Evolutionary conservation across 2,113 vertebrate species (phyloP).

Genomic region (Cricetomys ansorgei): DNA sequence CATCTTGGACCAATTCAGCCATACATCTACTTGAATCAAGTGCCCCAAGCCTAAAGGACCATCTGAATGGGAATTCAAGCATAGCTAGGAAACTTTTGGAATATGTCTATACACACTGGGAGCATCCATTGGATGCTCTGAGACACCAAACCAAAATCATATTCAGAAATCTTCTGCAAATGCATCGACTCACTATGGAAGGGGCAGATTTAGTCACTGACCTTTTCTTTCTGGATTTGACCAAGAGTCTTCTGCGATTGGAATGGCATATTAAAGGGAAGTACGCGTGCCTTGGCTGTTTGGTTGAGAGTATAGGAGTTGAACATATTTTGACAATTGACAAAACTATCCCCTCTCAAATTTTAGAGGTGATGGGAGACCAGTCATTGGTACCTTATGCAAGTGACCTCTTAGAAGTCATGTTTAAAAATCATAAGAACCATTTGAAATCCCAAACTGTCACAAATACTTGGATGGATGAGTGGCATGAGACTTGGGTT

Average conservation of each 20-base stretch:
- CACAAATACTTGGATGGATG: slow-evolving; percentile 87
- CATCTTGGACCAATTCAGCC: slow-evolving; percentile 92
- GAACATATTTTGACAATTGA: slow-evolving; percentile 89
- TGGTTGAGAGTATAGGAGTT: slow-evolving; percentile 93
- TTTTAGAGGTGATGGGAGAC: slow-evolving; percentile 94
- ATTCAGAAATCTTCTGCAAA: slow-evolving; percentile 93
- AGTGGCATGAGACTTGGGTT: slow-evolving; percentile 94
- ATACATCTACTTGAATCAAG: slow-evolving; percentile 86
- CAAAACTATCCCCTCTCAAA: slow-evolving; percentile 88
- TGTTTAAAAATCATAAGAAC: slow-evolving; percentile 94
- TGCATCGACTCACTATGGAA: slow-evolving; percentile 86
- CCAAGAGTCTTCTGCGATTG: slow-evolving; percentile 88
- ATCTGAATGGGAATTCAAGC: slow-evolving; percentile 88
- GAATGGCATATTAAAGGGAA: slow-evolving; percentile 98
- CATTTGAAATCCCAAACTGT: slow-evolving; percentile 83
- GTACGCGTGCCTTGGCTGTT: slow-evolving; percentile 91
- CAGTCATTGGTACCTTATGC: slow-evolving; percentile 95
- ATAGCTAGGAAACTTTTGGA: slow-evolving; percentile 88
- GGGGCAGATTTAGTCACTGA: slow-evolving; percentile 72
- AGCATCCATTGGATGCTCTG: slow-evolving; percentile 95
- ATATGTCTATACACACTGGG: slow-evolving; percentile 96
- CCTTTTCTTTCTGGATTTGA: slow-evolving; percentile 88
- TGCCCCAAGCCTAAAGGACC: slow-evolving; percentile 83
- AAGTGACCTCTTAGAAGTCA: slow-evolving; percentile 94
- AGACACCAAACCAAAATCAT: slow-evolving; percentile 94